Conservation (phyloP, 2,113 vertebrate genomes). For the cat (Felis catus) region DNA sequence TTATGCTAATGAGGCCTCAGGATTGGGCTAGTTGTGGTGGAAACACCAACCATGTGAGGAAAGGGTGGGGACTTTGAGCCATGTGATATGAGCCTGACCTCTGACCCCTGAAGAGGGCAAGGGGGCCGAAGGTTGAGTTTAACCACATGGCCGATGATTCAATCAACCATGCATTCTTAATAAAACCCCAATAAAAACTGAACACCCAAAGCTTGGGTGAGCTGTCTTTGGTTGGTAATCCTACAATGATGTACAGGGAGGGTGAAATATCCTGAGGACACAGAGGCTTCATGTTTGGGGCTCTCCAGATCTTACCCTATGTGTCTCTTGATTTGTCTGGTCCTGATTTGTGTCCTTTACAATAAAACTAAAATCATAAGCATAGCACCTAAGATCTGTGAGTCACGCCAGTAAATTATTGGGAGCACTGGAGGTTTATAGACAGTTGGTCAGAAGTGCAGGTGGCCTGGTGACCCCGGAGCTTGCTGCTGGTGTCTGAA, state of each 20-base stretch:
- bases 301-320: not conserved
- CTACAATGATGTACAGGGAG: not conserved
- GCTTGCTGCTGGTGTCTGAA: not conserved
- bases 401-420: not conserved
- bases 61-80: not conserved
- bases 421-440: not conserved
- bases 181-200: not conserved
- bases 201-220: no score
- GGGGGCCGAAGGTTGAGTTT: not conserved
- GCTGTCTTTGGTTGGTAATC: no score
- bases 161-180: no score
- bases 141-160: not conserved
- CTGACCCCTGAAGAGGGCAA: not conserved
- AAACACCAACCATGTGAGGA: not conserved
- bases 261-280: not conserved
- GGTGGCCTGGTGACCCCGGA: not conserved
- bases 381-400: not conserved
- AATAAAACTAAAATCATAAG: not conserved
- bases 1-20: not conserved
- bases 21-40: not conserved
- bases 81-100: not conserved
- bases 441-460: not conserved
- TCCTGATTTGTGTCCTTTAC: not conserved
- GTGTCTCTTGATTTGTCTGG: not conserved
- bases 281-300: not conserved